Evolutionary conservation across 2,113 vertebrate species (phyloP), one percentile per base, ranked within the genome.

Genomic region (Tiliqua scincoides): DNA sequence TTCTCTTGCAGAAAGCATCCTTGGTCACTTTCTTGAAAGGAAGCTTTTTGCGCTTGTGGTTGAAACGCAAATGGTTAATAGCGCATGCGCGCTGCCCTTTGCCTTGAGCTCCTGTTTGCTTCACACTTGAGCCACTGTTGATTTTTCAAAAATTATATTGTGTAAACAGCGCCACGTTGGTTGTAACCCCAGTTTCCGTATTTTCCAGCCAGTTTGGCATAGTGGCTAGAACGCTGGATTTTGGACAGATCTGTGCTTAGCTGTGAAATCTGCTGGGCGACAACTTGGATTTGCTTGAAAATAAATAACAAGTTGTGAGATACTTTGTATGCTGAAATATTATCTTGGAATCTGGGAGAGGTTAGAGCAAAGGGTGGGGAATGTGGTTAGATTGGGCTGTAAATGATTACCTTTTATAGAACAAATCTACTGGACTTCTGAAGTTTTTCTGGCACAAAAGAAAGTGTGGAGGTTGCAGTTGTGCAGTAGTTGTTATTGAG

Each of bases 341-440:
- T 32, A 62, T 40, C 40, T 75, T 40, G 14, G 57, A 40, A 43
- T 21, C 30, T 14, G 20, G 30, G 43, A 62, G 65, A 14, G 30
- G 32, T 83, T 65, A 48, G 23, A 25, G 11, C 30, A 62, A 37
- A 37, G 30, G 72, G 3, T 65, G 72, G 59, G 23, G 30, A 75
- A 10, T n/a, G 40, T 35, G 59, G n/a, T 52, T 84, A 63, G 59
- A 48, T 75, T 63, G 48, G 18, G 20, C 10, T 63, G 72, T 63
- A 52, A 84, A 84, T 84, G 72, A 32, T 73, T 83, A 63, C 14
- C 57, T 35, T 81, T 20, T n/a, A 48, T 61, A 79, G 30, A 79
- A 25, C 20, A 37, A 37, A 59, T 61, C n/a, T 5, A 5, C 21
- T 59, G 35, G 15, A 14, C n/a, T 77, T 2, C 20, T 54, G 32